Evolutionary conservation across 2,888 invertebrate genomes (phyloP), one percentile per base, ranked within the genome.

Genomic region (Drosophila setosimentum): DNA sequence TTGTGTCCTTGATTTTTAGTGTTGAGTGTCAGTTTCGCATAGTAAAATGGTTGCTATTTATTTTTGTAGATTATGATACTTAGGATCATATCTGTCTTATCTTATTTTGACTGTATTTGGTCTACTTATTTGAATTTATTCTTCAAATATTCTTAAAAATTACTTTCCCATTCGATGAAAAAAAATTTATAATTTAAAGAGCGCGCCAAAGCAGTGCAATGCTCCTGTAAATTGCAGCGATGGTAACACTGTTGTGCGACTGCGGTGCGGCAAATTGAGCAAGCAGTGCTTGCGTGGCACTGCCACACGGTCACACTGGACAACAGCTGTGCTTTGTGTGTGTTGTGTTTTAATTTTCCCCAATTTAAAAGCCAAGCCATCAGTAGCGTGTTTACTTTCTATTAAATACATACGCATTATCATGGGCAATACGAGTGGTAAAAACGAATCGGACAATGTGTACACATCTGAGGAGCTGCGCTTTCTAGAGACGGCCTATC

Each of bases 381-480:
- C 78, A 78, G 78, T 75, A 73, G 59, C 57, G 73, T 79, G 62
- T 76, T 72, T 78, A 78, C 76, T 61, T 66, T 70, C 59, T 66
- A 54, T 54, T 32, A 54, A 54, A 67, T 40, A 64, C 29, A 53
- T 21, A 45, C 67, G 54, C 8, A 45, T 21, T 45, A 67, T 45
- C 35, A 87, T 87, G 87, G 87, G 87, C 7, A 87, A 88, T 40
- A 65, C 77, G 13, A 80, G 68, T 59, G 67, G 84, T 53, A 87
- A 86, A 71, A 80, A 76, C 32, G 87, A 88, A 42, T 64, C 74
- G 68, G 87, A 87, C 30, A 88, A 77, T 69, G 57, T 88, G 57
- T 91, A 86, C 64, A 91, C 90, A 5, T 42, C 79, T 0, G 92
- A 92, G 3, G 92, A 92, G 63, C 42, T 89, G 27, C 89, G 90